phyloP scores from a whole-genome alignment of 2,113 vertebrate genomes.

The Bothrops jararaca region DNA sequence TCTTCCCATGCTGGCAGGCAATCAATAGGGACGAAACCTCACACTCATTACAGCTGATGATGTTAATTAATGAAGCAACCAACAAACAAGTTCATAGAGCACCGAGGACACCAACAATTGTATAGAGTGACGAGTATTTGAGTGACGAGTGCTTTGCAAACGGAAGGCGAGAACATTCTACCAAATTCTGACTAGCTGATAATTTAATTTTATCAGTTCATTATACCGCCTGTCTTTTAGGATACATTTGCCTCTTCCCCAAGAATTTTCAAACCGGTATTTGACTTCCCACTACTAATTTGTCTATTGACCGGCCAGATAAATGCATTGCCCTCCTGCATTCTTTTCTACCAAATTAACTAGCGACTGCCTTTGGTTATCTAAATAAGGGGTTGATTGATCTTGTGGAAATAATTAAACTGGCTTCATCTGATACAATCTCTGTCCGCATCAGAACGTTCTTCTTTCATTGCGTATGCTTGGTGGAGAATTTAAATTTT shows the following conservation, averaged over 20 bases:
- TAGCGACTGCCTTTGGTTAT: constrained; percentile 59
- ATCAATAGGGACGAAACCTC: too few species aligned
- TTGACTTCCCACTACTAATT: constrained; percentile 62
- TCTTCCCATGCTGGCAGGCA: not conserved
- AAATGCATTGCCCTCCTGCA: constrained; percentile 51
- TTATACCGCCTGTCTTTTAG: constrained; percentile 21
- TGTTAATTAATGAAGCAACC: not conserved
- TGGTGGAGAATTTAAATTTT: constrained; percentile 62
- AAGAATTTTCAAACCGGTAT: constrained; percentile 14
- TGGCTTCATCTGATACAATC: constrained; percentile 62
- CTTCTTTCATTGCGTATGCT: constrained; percentile 56
- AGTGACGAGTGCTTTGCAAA: not conserved
- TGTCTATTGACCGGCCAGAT: constrained; percentile 58
- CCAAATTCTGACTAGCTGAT: not conserved
- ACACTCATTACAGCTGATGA: not conserved
- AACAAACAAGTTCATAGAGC: not conserved
- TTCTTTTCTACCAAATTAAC: constrained; percentile 63
- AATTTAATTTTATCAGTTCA: not conserved
- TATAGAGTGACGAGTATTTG: too few species aligned
- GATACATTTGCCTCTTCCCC: not conserved
- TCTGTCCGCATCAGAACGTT: constrained; percentile 59
- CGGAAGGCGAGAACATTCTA: not conserved
- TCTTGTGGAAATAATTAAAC: constrained; percentile 66
- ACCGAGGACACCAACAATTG: not conserved
- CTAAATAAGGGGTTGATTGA: constrained; percentile 64